Conservation (phyloP, 2,888 invertebrate species). For the Branchellion lobata region DNA sequence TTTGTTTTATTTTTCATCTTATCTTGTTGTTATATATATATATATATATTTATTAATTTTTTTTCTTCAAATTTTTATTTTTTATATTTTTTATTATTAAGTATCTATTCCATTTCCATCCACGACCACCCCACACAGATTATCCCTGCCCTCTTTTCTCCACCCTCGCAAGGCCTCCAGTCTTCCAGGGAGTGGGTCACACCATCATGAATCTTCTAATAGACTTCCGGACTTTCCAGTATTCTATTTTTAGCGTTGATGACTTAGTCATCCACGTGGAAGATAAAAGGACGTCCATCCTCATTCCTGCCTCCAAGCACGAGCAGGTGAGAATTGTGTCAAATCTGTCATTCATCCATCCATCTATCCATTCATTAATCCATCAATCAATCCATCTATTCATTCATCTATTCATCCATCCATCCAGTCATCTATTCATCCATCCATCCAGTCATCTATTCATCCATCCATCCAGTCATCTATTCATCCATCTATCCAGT, state of each 20-base stretch:
- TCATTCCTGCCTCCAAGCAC: slow-evolving; percentile 74
- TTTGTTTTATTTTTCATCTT: not conserved
- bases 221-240: slow-evolving; percentile 80
- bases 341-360: too few species aligned
- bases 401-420: too few species aligned
- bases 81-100: not conserved
- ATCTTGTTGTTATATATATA: too few species aligned
- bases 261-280: slow-evolving; percentile 81
- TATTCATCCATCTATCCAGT: too few species aligned
- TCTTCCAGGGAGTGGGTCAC: slow-evolving; percentile 81
- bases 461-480: too few species aligned
- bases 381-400: too few species aligned
- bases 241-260: slow-evolving; percentile 74
- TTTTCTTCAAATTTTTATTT: not conserved
- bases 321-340: slow-evolving; percentile 59
- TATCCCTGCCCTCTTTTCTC: slow-evolving; percentile 82
- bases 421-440: too few species aligned
- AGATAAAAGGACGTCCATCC: slow-evolving; percentile 75
- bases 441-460: too few species aligned
- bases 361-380: too few species aligned
- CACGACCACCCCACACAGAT: slow-evolving; percentile 59
- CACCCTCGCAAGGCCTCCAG: slow-evolving; percentile 74
- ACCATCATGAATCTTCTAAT: slow-evolving; percentile 83
- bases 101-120: too few species aligned
- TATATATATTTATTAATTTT: not conserved